A percentile compares a stretch with the other conserved stretches of the same genome.
These are phyloP conservation scores for Lutjanus erythropterus DNA, from an alignment of 2,113 vertebrate species.

Conservation along the genomic window DNA sequence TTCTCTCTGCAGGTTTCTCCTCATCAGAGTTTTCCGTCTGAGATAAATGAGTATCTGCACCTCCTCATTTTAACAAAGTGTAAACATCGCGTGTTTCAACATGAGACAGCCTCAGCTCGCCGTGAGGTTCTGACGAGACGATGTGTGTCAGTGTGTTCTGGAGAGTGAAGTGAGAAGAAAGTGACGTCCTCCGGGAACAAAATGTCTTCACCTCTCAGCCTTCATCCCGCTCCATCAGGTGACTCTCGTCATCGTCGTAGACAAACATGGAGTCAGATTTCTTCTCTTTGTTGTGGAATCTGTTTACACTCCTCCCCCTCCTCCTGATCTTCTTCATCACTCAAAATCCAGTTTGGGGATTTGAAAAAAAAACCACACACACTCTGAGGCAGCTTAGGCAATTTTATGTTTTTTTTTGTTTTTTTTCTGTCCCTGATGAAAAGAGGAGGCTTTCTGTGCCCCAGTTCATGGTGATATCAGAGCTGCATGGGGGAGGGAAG, in stretches of 20 bases:
- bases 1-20: too few species aligned
- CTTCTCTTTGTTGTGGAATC: background rate
- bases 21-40: background rate
- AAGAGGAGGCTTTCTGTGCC: slow-evolving; percentile 79
- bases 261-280: background rate
- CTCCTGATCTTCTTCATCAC: background rate
- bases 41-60: too few species aligned
- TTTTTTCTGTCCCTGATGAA: background rate
- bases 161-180: background rate
- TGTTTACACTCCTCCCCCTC: background rate
- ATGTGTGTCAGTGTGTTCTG: background rate
- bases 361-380: background rate
- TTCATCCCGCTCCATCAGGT: background rate
- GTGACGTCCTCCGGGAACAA: background rate
- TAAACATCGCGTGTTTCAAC: background rate
- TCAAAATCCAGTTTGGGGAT: slow-evolving; percentile 18
- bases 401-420: slow-evolving; percentile 10
- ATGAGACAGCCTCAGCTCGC: background rate
- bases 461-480: slow-evolving; percentile 62
- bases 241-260: background rate
- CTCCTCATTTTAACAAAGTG: background rate
- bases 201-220: background rate
- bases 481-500: slow-evolving; percentile 11
- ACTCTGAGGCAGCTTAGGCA: background rate
- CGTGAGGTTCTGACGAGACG: background rate